phyloP scores from a whole-genome alignment of 2,888 invertebrate genomes.

The Chymomyza fuscimana region DNA sequence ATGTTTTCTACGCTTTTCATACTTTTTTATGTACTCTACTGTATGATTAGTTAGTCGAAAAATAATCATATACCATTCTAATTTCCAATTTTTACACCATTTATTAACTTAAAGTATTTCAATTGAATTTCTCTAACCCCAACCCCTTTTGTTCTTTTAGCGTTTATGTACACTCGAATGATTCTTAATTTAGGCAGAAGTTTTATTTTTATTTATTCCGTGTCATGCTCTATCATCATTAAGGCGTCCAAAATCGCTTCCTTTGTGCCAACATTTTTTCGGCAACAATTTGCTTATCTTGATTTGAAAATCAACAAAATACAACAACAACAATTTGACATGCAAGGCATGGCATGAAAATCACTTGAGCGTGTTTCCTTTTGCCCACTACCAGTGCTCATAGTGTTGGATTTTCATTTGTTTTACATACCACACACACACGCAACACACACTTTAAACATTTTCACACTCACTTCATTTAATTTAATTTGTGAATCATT shows the following conservation, averaged over 20 bases:
- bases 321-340: slow-evolving; percentile 28
- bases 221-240: slow-evolving; percentile 74
- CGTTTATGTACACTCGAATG: background rate
- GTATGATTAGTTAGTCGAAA: no score
- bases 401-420: slow-evolving; percentile 43
- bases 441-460: slow-evolving; percentile 36
- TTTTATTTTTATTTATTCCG: slow-evolving; percentile 60
- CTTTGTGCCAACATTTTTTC: slow-evolving; percentile 61
- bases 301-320: slow-evolving; percentile 57
- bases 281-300: slow-evolving; percentile 73
- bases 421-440: slow-evolving; percentile 10
- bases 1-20: no score
- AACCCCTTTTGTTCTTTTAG: background rate
- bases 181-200: background rate
- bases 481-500: slow-evolving; percentile 69
- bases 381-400: slow-evolving; percentile 33
- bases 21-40: no score
- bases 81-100: no score
- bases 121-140: background rate
- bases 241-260: slow-evolving; percentile 69
- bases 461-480: slow-evolving; percentile 73
- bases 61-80: no score
- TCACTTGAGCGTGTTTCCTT: slow-evolving; percentile 75
- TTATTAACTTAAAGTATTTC: background rate
- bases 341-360: slow-evolving; percentile 45